These are phyloP conservation scores for Emydura subglobosa DNA, from an alignment of 2,113 vertebrate species.

Conservation along the genomic window DNA sequence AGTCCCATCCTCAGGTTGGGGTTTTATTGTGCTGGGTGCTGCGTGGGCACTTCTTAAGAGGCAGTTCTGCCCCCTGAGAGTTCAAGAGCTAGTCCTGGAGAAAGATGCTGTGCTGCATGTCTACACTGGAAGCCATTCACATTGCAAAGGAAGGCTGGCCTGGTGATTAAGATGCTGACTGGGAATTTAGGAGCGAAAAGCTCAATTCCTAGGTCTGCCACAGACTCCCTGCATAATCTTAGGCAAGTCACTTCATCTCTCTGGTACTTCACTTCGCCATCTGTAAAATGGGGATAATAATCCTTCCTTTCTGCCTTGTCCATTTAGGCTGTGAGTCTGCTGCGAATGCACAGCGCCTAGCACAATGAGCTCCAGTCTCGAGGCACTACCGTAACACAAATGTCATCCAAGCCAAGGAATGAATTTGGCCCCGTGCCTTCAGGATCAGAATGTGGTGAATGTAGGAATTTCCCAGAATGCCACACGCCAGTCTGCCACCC, in stretches of 20 bases:
- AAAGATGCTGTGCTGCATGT: background rate
- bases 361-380: background rate
- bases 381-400: background rate
- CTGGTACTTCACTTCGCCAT: background rate
- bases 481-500: background rate
- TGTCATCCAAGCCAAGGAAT: background rate
- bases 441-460: background rate
- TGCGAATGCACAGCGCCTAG: background rate
- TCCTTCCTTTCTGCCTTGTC: background rate
- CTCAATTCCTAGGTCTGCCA: background rate
- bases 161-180: background rate
- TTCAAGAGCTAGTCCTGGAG: background rate
- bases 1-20: background rate
- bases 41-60: background rate
- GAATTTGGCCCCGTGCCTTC: background rate
- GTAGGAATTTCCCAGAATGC: background rate
- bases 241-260: background rate
- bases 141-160: background rate
- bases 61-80: background rate
- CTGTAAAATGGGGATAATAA: background rate
- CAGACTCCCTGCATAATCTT: background rate
- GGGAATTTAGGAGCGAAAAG: background rate
- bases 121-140: background rate
- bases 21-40: background rate
- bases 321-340: background rate